Percentiles rank a stretch among this genome's conserved stretches.
These are phyloP conservation scores for Rhagoletis pomonella DNA, from an alignment of 1,140 invertebrate genomes.

Conservation along the genomic window DNA sequence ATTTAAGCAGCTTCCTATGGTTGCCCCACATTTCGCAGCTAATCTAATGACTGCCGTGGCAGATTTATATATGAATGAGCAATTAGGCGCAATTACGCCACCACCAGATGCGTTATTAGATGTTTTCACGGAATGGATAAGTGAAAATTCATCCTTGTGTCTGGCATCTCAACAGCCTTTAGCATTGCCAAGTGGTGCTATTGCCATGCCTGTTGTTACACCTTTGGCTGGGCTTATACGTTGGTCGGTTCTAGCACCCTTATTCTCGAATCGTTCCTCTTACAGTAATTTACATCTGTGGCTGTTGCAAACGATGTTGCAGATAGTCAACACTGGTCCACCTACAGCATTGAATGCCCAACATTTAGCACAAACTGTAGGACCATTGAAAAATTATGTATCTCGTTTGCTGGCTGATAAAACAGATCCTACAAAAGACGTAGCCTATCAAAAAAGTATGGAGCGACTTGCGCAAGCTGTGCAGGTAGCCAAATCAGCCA, in stretches of 20 bases:
- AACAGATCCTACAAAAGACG: slow-evolving; percentile 61
- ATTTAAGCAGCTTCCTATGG: slow-evolving; percentile 80
- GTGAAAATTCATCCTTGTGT: slow-evolving; percentile 81
- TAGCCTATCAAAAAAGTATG: slow-evolving; percentile 76
- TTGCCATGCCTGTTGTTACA: slow-evolving; percentile 88
- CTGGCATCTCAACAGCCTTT: slow-evolving; percentile 83
- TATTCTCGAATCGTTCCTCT: slow-evolving; percentile 70
- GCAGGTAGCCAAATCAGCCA: slow-evolving; percentile 82
- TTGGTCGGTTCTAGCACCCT: slow-evolving; percentile 81
- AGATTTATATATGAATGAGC: slow-evolving; percentile 81
- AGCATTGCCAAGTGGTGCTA: slow-evolving; percentile 83
- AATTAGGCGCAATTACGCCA: slow-evolving; percentile 69
- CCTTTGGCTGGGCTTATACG: slow-evolving; percentile 85
- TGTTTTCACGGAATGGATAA: slow-evolving; percentile 81
- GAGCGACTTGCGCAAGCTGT: slow-evolving; percentile 86
- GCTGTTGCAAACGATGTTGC: slow-evolving; percentile 78
- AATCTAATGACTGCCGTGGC: slow-evolving; percentile 87
- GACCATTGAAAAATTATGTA: slow-evolving; percentile 74
- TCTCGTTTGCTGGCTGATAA: slow-evolving; percentile 68
- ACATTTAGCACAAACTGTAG: slow-evolving; percentile 76
- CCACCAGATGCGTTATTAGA: slow-evolving; percentile 78
- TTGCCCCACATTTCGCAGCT: slow-evolving; percentile 83
- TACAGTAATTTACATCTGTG: slow-evolving; percentile 81
- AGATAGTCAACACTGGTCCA: slow-evolving; percentile 75
- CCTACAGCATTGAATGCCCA: slow-evolving; percentile 78